Evolutionary conservation across 2,797 vertebrate species (phyloP).

Genomic region (Aselliscus stoliczkanus): DNA sequence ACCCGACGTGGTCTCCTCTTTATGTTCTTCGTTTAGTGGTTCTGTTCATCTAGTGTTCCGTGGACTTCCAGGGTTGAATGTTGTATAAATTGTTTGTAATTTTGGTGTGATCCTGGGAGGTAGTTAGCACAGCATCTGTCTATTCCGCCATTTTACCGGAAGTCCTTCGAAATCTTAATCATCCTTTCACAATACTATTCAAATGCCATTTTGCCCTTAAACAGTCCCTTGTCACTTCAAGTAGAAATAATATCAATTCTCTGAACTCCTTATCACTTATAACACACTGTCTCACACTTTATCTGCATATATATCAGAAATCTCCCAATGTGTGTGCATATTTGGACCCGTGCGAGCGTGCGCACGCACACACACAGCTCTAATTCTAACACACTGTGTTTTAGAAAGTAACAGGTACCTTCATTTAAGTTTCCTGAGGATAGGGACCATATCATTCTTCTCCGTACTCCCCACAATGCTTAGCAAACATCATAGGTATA

Average conservation of each 20-base stretch:
- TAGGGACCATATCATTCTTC: background rate
- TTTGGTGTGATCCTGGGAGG: no score
- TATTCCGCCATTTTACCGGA: no score
- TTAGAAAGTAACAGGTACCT: background rate
- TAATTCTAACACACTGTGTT: background rate
- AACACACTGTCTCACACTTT: background rate
- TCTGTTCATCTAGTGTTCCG: no score
- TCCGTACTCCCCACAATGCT: background rate
- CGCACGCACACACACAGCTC: background rate
- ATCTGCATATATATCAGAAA: background rate
- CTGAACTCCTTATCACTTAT: background rate
- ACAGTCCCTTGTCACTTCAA: background rate
- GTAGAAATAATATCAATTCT: background rate
- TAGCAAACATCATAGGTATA: background rate
- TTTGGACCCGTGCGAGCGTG: background rate
- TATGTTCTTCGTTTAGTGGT: no score
- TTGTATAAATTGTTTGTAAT: no score
- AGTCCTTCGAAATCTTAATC: background rate
- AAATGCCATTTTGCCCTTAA: background rate
- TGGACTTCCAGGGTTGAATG: no score
- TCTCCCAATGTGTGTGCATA: background rate
- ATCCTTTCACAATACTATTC: background rate
- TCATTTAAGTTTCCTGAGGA: background rate
- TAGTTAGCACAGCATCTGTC: no score
- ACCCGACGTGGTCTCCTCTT: no score